Base-by-base conservation (phyloP, 2,888 invertebrate species). In the Polyommatus icarus region DNA sequence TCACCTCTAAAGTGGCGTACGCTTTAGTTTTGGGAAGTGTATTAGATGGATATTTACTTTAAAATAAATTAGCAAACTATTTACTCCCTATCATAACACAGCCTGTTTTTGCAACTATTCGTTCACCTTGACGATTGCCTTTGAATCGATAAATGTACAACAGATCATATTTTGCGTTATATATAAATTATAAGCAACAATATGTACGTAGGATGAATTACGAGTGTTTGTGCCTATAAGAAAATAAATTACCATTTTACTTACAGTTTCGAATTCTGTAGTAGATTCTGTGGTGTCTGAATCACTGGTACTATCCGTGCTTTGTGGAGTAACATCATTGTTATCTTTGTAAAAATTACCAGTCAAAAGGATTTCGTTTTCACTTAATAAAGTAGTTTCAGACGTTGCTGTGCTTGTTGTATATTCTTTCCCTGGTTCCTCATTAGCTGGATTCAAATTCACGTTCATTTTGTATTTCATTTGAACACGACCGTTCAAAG, bases 241-340 rank as follows among this genome's bases (percentile, higher is more conserved):
- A 12, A 29, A 32, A 29, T 29, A 3, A 67, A 67, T 67, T 0
- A 6, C 32, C 15, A 20, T 10, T 12, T 18, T 20, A 73, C 73
- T 73, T 46, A 73, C 73, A 20, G 73, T 73, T 73, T 73, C 73
- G 18, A 46, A 73, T 73, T 73, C 73, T 5, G 73, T 73, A 6
- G 73, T 73, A 5, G 73, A 73, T 46, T 46, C 73, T 10, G 40
- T 67, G 29, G 67, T 67, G 29, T 6, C 67, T 18, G 29, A 29
- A 67, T 67, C 67, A 67, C 24, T 6, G 15, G 67, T 32, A 15
- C 15, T 7, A 32, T 32, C 67, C 29, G 1, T 32, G 15, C 10
- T 32, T 15, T 29, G 67, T 29, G 67, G 20, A 24, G 20, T 61
- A 72, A 72, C n/a, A 36, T 18, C 6, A n/a, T 72, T 40, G n/a